Evolutionary conservation across 2,113 vertebrate genomes (phyloP), one percentile per base, ranked within the genome.

Genomic region (Myotis brandtii): DNA sequence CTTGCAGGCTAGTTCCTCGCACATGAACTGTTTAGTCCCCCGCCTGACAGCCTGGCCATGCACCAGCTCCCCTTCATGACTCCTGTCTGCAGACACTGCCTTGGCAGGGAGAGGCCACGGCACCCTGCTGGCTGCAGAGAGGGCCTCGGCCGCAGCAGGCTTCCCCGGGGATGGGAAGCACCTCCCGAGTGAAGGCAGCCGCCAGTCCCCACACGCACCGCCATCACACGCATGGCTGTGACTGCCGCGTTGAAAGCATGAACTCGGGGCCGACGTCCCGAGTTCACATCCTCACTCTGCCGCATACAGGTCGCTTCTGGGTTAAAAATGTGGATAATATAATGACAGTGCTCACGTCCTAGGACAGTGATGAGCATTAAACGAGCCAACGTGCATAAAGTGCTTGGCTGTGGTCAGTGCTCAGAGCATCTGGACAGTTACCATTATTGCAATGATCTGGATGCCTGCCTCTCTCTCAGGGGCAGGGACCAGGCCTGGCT

Each of bases 71-170:
- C 46, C 67, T 92, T 92, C 77, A 82, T 66, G 62, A 80, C 10
- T 75, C 81, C 46, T 37, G 25, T 56, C 88, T 97, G 43, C 72
- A 54, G 77, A 83, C 20, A 8, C 82, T 43, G 62, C 73, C 25
- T 46, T 23, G 62, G 16, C 50, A 56, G 8, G 5, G 6, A 93
- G 67, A 95, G 86, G 62, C 69, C 77, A 40, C 3, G 4, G 52
- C 12, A n/a, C 52, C 48, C 72, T 83, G 34, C 9, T 0, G n/a
- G 64, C 43, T 37, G 48, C 32, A n/a, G 18, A 93, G 70, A 76
- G 70, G 56, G 20, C 2, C 59, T 23, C 52, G 43, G 40, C 11
- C 3, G 1, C 40, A 6, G 16, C 7, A 17, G 34, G 64, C 40
- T 79, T 94, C 91, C 72, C 56, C 66, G 86, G 66, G 23, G 12